phyloP scores from a whole-genome alignment of 1,140 invertebrate species.

The Sitodiplosis mosellana region DNA sequence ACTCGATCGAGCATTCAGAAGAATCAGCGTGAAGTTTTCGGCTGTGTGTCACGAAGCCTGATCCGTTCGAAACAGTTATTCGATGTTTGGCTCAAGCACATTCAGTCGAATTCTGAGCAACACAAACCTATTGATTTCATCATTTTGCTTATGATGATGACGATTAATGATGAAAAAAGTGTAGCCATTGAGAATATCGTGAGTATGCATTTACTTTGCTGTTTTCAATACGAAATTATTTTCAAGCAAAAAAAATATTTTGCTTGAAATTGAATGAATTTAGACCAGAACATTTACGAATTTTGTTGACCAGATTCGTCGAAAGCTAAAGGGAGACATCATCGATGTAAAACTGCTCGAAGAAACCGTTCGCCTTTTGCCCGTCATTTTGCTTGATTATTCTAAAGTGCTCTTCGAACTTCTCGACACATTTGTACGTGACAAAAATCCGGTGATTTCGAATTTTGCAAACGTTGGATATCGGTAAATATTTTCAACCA shows the following conservation, averaged over 20 bases:
- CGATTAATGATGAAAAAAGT: constrained; percentile 21
- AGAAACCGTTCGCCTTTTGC: constrained; percentile 19
- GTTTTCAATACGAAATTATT: too few relatives aligned
- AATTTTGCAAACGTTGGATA: constrained; percentile 18
- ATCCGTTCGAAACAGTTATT: constrained; percentile 18
- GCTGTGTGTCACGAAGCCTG: constrained; percentile 13
- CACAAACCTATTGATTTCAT: constrained; percentile 26
- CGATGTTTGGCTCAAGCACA: constrained; percentile 16
- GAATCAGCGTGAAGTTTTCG: constrained; percentile 15
- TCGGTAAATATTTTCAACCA: constrained; percentile 6
- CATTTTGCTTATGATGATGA: constrained; percentile 24
- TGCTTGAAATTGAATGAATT: too few relatives aligned
- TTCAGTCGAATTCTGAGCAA: constrained; percentile 6
- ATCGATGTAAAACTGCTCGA: constrained; percentile 23
- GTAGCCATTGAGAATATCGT: constrained; percentile 24
- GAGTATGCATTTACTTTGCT: constrained; percentile 9
- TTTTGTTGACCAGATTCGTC: constrained; percentile 11
- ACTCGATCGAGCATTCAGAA: constrained; percentile 2
- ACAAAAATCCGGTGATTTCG: constrained; percentile 15
- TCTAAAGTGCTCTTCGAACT: constrained; percentile 24
- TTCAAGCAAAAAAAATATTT: too few relatives aligned
- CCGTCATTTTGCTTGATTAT: constrained; percentile 22
- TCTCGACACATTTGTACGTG: constrained; percentile 17
- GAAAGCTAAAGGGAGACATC: constrained; percentile 22
- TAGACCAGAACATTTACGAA: too few relatives aligned